Base-by-base conservation (phyloP, 2,113 vertebrate genomes). In the Proteles cristata region DNA sequence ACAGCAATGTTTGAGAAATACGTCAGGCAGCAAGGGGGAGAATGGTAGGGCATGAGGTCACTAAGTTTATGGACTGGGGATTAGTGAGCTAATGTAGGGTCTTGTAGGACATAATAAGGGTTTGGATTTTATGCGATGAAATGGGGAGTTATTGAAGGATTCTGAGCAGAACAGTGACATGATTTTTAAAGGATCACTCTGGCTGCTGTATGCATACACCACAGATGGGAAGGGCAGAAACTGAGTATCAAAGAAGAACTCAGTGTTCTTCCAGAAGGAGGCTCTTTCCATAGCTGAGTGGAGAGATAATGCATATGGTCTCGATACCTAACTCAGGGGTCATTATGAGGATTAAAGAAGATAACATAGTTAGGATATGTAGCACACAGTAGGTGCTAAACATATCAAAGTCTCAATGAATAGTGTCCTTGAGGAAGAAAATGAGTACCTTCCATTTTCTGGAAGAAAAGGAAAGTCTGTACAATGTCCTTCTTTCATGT, bases 51-150 rank as follows among this genome's bases (percentile, higher is more conserved):
- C 19, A 43, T 45, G 80, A 92, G 63, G 66, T 73, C 45, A 69
- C 69, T 48, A 89, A 65, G 35, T 79, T 80, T 93, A 35, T 43
- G 19, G 5, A 12, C 17, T 61, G 28, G 71, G 65, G 35, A 11
- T 23, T 82, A 81, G 31, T 28, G 58, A 87, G 68, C 15, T 74
- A 26, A 74, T 73, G 26, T 55, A 85, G 31, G 80, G 55, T 45
- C 10, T 35, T 81, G 31, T 25, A 45, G 73, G 12, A 9, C 21
- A 14, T 85, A 21, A 73, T 58, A 61, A 85, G 48, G 31, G 55
- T 81, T 90, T 90, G 58, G 33, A 92, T 61, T 90, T 87, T 61
- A 87, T 33, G 65, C 65, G 81, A 80, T 86, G 45, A 93, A 96
- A 86, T 77, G 48, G 58, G 8, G 33, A 76, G 15, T 10, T 48